These are phyloP conservation scores for Zoanthus sociatus DNA, from an alignment of 92 coral and sea anemone genomes.

Conservation along the genomic window DNA sequence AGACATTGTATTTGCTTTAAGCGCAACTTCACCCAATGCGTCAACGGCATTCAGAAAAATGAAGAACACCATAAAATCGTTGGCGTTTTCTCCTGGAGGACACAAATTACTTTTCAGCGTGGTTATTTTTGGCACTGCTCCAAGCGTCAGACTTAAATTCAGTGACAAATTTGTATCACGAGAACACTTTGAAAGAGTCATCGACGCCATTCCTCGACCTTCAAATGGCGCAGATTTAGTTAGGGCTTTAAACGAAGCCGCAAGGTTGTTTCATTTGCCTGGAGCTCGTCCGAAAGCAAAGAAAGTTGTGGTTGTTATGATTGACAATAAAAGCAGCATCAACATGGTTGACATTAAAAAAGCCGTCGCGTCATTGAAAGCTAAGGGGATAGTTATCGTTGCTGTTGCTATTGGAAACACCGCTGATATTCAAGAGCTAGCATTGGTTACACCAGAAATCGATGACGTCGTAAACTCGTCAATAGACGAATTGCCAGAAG, in stretches of 20 bases:
- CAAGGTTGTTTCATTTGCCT: conserved; percentile 46
- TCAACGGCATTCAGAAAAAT: conserved; percentile 63
- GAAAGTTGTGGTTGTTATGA: conserved; percentile 48
- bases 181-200: conserved; percentile 14
- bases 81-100: conserved; percentile 73
- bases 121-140: conserved; percentile 75
- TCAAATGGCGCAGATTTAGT: conserved; percentile 33
- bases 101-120: conserved; percentile 74
- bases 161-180: conserved; percentile 8
- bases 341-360: not conserved
- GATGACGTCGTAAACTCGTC: conserved; percentile 28
- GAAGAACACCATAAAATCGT: conserved; percentile 72
- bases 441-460: conserved; percentile 38
- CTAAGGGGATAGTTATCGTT: conserved; percentile 73
- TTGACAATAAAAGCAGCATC: conserved; percentile 20
- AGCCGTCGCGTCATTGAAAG: conserved; percentile 66
- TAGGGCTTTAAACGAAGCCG: conserved; percentile 47
- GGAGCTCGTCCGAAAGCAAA: conserved; percentile 68
- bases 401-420: conserved; percentile 76
- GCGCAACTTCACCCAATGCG: conserved; percentile 72
- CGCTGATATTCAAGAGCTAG: conserved; percentile 61
- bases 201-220: conserved; percentile 19
- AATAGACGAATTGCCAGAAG: conserved; percentile 4
- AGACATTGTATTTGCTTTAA: conserved; percentile 81
- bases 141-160: conserved; percentile 67